Conservation (phyloP, 2,113 vertebrate species). For the Oreochromis aureus region DNA sequence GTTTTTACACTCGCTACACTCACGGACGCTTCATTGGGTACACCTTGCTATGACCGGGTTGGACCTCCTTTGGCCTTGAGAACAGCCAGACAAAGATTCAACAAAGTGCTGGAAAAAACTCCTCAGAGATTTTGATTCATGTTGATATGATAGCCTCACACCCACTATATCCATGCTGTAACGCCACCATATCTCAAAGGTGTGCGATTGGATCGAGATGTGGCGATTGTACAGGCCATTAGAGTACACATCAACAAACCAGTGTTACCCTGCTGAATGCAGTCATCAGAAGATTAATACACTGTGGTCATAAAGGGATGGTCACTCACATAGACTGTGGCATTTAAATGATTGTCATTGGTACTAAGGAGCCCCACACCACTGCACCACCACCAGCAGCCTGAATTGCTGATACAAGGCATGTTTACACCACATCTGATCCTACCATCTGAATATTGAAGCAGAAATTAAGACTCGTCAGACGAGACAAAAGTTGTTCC, state of each 20-base stretch:
- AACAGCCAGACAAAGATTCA: neutral
- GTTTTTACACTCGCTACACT: neutral
- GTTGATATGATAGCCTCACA: neutral
- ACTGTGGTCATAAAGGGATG: neutral
- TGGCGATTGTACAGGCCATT: neutral
- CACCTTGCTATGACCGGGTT: neutral
- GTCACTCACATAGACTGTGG: neutral
- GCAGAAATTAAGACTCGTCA: neutral
- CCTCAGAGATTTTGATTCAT: neutral
- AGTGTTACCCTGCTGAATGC: neutral
- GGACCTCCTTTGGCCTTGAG: neutral
- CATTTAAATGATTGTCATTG: neutral
- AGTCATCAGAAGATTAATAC: neutral
- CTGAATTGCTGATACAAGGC: neutral
- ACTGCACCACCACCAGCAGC: neutral
- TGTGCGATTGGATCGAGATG: fast-evolving
- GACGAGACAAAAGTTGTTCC: neutral
- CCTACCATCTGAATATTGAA: neutral
- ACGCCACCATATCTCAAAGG: neutral
- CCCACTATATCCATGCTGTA: neutral
- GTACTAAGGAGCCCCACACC: neutral
- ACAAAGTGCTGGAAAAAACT: neutral
- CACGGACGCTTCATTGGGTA: neutral
- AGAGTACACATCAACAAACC: neutral
- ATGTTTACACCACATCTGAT: neutral